Conservation (phyloP, 2,113 vertebrate genomes). For the Chitala chitala region DNA sequence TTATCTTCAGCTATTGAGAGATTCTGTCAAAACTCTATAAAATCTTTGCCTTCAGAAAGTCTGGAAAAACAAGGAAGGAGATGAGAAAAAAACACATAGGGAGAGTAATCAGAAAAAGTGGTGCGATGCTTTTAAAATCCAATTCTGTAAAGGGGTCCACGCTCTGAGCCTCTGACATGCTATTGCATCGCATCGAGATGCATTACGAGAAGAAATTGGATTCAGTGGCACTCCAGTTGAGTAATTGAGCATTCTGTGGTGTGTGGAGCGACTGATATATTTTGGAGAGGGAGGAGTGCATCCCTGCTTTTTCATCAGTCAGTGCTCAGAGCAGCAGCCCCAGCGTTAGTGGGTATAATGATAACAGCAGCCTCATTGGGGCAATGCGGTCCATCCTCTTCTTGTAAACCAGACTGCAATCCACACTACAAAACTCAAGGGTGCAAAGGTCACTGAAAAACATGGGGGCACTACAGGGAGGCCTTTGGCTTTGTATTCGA, state of each 20-base stretch:
- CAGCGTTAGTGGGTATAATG: not conserved
- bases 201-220: conserved; percentile 4
- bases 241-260: not conserved
- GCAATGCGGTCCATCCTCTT: not conserved
- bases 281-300: not conserved
- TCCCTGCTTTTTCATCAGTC: not conserved
- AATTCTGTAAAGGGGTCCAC: not conserved
- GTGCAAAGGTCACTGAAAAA: no score
- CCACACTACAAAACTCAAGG: no score
- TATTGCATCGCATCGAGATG: not conserved
- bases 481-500: not conserved
- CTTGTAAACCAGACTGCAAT: not conserved
- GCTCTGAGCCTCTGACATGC: not conserved
- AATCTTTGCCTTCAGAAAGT: not conserved
- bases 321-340: not conserved
- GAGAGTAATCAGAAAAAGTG: conserved; percentile 7
- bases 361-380: not conserved
- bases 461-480: not conserved
- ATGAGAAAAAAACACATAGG: not conserved
- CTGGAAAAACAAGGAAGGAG: conserved; percentile 3
- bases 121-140: not conserved
- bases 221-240: not conserved
- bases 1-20: not conserved
- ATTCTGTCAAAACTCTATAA: not conserved
- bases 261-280: not conserved